phyloP scores from a whole-genome alignment of 2,888 invertebrate genomes.

The Tipula confusa region DNA sequence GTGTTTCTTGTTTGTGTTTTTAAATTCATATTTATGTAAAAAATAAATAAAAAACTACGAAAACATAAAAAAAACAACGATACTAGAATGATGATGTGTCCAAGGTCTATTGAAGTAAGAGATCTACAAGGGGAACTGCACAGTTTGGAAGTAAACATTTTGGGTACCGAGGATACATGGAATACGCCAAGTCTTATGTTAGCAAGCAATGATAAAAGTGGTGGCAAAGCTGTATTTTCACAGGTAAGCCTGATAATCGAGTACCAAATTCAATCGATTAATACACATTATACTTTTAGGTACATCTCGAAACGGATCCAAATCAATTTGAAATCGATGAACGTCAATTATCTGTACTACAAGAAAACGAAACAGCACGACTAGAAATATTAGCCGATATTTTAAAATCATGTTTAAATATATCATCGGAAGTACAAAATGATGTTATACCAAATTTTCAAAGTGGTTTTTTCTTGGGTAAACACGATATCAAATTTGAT shows the following conservation, averaged over 20 bases:
- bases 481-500: conserved; percentile 75
- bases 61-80: conserved; percentile 33
- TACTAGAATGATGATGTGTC: conserved; percentile 50
- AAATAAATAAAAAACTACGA: too few species aligned
- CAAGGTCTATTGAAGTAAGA: conserved; percentile 52
- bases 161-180: conserved; percentile 83
- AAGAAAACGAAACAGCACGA: conserved; percentile 64
- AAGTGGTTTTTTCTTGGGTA: conserved; percentile 64
- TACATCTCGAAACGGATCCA: conserved; percentile 78
- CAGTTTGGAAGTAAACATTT: conserved; percentile 68
- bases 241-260: conserved; percentile 53
- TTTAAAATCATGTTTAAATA: conserved; percentile 61
- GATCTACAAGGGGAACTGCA: conserved; percentile 56
- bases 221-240: conserved; percentile 75
- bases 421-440: conserved; percentile 36
- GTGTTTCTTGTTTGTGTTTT: not conserved
- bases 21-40: not conserved
- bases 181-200: conserved; percentile 76
- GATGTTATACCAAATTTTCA: conserved; percentile 29
- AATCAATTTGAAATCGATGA: conserved; percentile 61
- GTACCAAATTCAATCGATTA: not conserved
- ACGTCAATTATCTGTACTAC: conserved; percentile 54
- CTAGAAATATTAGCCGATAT: conserved; percentile 74
- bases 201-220: conserved; percentile 60
- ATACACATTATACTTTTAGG: conserved; percentile 51